These are phyloP conservation scores for Epirrhoe alternata DNA, from an alignment of 2,888 invertebrate species.

Conservation along the genomic window DNA sequence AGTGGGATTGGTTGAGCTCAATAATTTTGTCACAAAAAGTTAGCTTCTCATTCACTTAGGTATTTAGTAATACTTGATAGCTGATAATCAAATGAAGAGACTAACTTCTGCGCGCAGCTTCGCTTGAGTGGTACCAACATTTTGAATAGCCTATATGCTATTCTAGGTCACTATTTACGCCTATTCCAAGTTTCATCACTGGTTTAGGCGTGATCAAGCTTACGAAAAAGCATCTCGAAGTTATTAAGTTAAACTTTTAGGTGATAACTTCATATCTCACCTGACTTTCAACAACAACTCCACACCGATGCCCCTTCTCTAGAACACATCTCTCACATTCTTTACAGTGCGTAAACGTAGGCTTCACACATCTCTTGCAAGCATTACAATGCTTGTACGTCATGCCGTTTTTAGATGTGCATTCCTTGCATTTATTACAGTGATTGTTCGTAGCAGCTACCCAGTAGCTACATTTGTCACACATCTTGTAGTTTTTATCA, in stretches of 20 bases:
- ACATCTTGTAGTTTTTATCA: conserved; percentile 90
- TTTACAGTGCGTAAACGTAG: conserved; percentile 92
- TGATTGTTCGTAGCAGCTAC: conserved; percentile 74
- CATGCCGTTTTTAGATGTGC: conserved; percentile 86
- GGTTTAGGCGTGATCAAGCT: too few relatives aligned
- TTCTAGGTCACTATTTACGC: too few relatives aligned
- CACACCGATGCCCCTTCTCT: conserved; percentile 70
- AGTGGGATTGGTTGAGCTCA: too few relatives aligned
- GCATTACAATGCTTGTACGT: conserved; percentile 90
- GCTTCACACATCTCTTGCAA: conserved; percentile 94
- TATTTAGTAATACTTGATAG: too few relatives aligned
- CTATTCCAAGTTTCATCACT: too few relatives aligned
- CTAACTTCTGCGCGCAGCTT: too few relatives aligned
- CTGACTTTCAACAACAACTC: conserved; percentile 69
- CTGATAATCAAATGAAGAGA: too few relatives aligned
- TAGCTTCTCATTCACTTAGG: too few relatives aligned
- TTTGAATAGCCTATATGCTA: too few relatives aligned
- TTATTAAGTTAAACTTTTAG: neutral
- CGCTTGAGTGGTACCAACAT: too few relatives aligned
- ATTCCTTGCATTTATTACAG: conserved; percentile 71
- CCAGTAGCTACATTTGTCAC: conserved; percentile 89
- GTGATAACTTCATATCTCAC: conserved; percentile 47
- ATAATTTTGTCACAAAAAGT: too few relatives aligned
- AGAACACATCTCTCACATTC: conserved; percentile 88
- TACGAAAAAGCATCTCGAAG: neutral